Evolutionary conservation across 2,888 invertebrate species (phyloP).

Genomic region (Celastrina argiolus): DNA sequence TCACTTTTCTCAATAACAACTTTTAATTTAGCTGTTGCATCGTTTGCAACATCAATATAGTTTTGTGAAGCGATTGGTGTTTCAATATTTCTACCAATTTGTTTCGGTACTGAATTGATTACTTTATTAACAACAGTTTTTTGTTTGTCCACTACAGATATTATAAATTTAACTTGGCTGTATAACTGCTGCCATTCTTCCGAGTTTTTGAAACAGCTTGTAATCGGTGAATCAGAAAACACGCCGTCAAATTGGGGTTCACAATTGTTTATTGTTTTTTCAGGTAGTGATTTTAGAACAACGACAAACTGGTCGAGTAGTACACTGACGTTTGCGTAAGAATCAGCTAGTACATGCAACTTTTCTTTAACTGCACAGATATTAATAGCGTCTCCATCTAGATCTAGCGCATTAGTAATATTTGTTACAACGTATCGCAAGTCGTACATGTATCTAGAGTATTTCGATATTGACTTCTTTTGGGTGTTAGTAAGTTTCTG

Average conservation of each 20-base stretch:
- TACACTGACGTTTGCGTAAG: slow-evolving; percentile 70
- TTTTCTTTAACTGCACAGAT: slow-evolving; percentile 54
- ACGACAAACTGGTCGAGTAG: slow-evolving; percentile 83
- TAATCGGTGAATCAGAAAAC: slow-evolving; percentile 56
- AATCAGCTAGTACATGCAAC: slow-evolving; percentile 60
- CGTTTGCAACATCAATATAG: slow-evolving; percentile 54
- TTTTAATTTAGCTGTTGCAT: slow-evolving; percentile 49
- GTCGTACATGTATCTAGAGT: slow-evolving; percentile 76
- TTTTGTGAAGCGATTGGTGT: slow-evolving; percentile 49
- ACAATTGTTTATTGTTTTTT: slow-evolving; percentile 42
- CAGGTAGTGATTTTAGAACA: slow-evolving; percentile 77
- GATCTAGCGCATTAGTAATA: slow-evolving; percentile 53
- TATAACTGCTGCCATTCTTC: slow-evolving; percentile 59
- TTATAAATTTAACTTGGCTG: slow-evolving; percentile 51
- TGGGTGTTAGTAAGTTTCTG: slow-evolving; percentile 82
- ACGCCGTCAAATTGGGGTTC: slow-evolving; percentile 60
- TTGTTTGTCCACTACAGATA: slow-evolving; percentile 55
- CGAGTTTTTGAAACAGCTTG: slow-evolving; percentile 57
- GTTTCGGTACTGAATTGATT: slow-evolving; percentile 47
- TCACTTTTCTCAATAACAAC: slow-evolving; percentile 46
- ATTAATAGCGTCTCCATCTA: slow-evolving; percentile 47
- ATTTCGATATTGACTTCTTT: slow-evolving; percentile 79
- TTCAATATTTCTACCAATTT: slow-evolving; percentile 42
- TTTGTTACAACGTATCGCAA: slow-evolving; percentile 70
- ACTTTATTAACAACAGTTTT: slow-evolving; percentile 56